These are phyloP conservation scores for Zapus hudsonius DNA, from an alignment of 2,113 vertebrate genomes.

Conservation along the genomic window DNA sequence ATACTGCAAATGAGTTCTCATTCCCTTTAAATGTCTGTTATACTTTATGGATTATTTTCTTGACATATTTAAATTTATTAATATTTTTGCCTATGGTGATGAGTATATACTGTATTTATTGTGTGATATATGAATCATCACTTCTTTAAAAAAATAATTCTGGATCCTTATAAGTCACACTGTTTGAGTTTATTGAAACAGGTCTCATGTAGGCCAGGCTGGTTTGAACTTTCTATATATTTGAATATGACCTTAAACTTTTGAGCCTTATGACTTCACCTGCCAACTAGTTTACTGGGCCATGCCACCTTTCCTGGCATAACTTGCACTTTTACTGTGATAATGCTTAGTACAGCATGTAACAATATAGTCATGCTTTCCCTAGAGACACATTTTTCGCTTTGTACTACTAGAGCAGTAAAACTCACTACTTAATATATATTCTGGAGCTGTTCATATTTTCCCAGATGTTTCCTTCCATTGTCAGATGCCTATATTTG, in stretches of 20 bases:
- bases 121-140: neutral
- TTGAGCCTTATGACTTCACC: neutral
- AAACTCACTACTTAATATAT: slow-evolving; percentile 71
- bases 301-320: neutral
- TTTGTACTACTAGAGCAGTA: slow-evolving; percentile 64
- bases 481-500: slow-evolving; percentile 72
- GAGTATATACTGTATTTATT: neutral
- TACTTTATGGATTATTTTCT: neutral
- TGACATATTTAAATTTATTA: neutral
- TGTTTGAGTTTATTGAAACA: neutral
- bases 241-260: neutral
- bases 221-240: neutral
- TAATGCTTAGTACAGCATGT: slow-evolving; percentile 22
- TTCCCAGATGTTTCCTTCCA: slow-evolving; percentile 75
- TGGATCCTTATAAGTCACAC: neutral
- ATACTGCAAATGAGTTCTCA: slow-evolving; percentile 5
- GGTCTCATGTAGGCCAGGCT: neutral
- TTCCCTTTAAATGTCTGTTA: neutral
- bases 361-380: slow-evolving; percentile 55
- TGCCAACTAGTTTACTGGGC: neutral
- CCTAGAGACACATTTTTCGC: slow-evolving; percentile 58
- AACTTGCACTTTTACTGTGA: neutral
- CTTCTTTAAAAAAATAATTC: slow-evolving; percentile 20
- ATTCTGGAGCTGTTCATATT: slow-evolving; percentile 51
- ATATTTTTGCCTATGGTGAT: neutral